These are phyloP conservation scores for Drosophila littoralis DNA, from an alignment of 1,140 invertebrate species.

Conservation along the genomic window DNA sequence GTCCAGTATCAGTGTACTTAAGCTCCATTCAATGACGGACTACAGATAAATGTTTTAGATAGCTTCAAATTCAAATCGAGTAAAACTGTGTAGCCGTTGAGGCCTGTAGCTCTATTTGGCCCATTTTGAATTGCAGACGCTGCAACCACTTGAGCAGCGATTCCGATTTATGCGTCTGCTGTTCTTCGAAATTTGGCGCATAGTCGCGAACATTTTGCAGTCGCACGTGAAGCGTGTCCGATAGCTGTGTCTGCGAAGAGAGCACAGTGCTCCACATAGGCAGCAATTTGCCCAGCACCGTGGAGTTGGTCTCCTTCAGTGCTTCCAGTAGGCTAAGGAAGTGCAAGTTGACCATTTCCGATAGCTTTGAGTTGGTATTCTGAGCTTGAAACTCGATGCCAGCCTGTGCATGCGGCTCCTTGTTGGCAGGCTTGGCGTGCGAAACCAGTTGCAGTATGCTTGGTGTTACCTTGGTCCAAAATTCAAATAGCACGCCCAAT, in stretches of 20 bases:
- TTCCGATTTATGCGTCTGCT: slow-evolving; percentile 74
- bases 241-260: slow-evolving; percentile 93
- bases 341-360: slow-evolving; percentile 98
- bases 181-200: slow-evolving; percentile 85
- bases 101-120: slow-evolving; percentile 98
- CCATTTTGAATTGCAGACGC: slow-evolving; percentile 98
- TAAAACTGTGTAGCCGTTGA: slow-evolving; percentile 88
- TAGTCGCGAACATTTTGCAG: slow-evolving; percentile 94
- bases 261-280: slow-evolving; percentile 96
- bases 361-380: slow-evolving; percentile 87
- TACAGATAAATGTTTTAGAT: slow-evolving; percentile 12
- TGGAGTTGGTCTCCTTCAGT: slow-evolving; percentile 97
- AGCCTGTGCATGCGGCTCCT: slow-evolving; percentile 48
- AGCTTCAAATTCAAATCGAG: slow-evolving; percentile 67
- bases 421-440: slow-evolving; percentile 92
- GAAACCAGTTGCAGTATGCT: slow-evolving; percentile 96
- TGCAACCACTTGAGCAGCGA: slow-evolving; percentile 94
- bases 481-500: slow-evolving; percentile 96
- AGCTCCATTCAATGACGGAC: slow-evolving; percentile 4
- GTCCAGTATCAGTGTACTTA: too few relatives aligned
- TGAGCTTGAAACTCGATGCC: slow-evolving; percentile 68
- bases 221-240: slow-evolving; percentile 95
- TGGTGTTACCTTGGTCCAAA: slow-evolving; percentile 99
- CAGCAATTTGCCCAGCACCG: slow-evolving; percentile 93
- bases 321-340: slow-evolving; percentile 98